These are phyloP conservation scores for Nomada flava DNA, from an alignment of 2,888 invertebrate genomes.

Conservation along the genomic window DNA sequence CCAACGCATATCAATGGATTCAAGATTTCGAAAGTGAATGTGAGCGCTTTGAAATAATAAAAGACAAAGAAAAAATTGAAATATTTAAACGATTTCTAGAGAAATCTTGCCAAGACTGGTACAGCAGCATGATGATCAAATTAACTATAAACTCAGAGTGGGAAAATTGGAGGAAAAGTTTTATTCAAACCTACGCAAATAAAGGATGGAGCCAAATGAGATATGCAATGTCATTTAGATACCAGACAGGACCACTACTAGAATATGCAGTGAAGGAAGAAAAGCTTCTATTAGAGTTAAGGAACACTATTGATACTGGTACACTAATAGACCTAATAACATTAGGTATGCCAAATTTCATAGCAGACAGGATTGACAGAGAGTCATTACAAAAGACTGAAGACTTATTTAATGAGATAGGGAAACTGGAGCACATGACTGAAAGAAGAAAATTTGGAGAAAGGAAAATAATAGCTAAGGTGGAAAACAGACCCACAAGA, in stretches of 20 bases:
- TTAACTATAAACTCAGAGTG: background rate
- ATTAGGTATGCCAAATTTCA: constrained; percentile 65
- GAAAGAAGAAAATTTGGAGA: constrained; percentile 56
- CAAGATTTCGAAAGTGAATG: background rate
- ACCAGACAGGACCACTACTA: constrained; percentile 49
- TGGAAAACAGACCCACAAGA: constrained; percentile 19
- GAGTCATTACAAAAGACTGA: constrained; percentile 69
- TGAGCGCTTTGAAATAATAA: background rate
- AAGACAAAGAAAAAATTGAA: background rate
- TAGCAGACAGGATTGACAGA: constrained; percentile 74
- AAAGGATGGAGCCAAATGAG: constrained; percentile 58
- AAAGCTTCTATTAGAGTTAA: constrained; percentile 66
- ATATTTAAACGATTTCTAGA: constrained; percentile 10
- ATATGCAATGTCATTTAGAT: constrained; percentile 52
- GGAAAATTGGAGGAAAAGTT: constrained; percentile 30
- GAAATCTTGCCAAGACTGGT: background rate
- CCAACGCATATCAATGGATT: background rate
- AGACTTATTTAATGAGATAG: constrained; percentile 75
- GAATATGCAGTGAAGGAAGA: constrained; percentile 62
- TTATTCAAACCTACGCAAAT: constrained; percentile 52
- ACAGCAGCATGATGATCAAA: background rate
- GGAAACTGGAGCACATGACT: constrained; percentile 72
- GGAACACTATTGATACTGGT: constrained; percentile 63
- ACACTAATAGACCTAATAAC: too few relatives aligned
- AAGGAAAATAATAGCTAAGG: constrained; percentile 34